Evolutionary conservation across 2,797 vertebrate genomes (phyloP).

Genomic region (Cynopterus sphinx): DNA sequence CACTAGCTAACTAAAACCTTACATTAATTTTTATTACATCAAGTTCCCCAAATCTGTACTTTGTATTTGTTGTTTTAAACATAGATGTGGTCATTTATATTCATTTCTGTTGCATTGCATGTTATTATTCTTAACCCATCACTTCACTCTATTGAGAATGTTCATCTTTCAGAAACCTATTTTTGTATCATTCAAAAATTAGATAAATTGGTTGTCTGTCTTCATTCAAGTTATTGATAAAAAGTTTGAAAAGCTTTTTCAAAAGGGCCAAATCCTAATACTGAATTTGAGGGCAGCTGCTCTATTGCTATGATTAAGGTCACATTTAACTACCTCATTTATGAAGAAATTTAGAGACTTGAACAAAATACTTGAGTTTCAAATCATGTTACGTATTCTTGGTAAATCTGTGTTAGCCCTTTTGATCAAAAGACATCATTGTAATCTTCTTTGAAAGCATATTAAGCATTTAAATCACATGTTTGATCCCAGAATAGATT

Average conservation of each 20-base stretch:
- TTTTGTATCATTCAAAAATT: background rate
- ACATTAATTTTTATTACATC: slow-evolving; percentile 3
- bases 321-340: background rate
- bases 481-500: background rate
- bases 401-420: background rate
- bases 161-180: background rate
- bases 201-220: background rate
- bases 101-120: slow-evolving; percentile 7
- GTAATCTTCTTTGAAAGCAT: background rate
- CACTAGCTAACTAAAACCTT: background rate
- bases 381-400: background rate
- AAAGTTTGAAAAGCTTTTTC: background rate
- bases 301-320: background rate
- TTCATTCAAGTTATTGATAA: slow-evolving; percentile 9
- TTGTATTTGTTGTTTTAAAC: slow-evolving; percentile 19
- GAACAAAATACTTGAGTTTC: background rate
- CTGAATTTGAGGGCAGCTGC: background rate
- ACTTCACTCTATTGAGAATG: slow-evolving; percentile 12
- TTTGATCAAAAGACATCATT: background rate
- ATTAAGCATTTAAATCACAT: slow-evolving; percentile 4
- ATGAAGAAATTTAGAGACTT: background rate
- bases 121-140: slow-evolving; percentile 24
- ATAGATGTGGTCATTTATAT: background rate
- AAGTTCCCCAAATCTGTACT: background rate
- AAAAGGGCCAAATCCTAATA: background rate